phyloP scores from a whole-genome alignment of 1,140 invertebrate species.

The Panonychus citri region DNA sequence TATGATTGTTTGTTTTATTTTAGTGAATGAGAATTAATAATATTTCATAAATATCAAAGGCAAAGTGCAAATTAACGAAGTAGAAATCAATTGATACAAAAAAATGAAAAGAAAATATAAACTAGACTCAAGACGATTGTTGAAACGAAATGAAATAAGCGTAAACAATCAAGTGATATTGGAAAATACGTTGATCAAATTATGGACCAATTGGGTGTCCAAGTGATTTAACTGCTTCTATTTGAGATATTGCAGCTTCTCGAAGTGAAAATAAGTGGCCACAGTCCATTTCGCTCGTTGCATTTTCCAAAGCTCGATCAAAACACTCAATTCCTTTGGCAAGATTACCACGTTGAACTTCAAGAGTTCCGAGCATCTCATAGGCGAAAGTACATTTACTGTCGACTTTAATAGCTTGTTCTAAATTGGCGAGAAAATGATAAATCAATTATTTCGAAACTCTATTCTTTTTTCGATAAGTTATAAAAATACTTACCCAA shows the following conservation, averaged over 20 bases:
- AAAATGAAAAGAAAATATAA: no score
- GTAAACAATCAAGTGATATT: no score
- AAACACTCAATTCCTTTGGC: constrained; percentile 55
- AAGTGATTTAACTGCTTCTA: constrained; percentile 48
- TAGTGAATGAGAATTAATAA: no score
- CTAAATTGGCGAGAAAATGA: constrained; percentile 15
- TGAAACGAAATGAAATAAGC: no score
- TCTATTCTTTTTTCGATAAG: not conserved
- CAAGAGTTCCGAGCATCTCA: constrained; percentile 76
- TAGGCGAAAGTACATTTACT: constrained; percentile 78
- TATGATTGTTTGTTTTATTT: no score
- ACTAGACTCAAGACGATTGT: no score
- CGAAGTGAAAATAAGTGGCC: constrained; percentile 59
- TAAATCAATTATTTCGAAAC: not conserved
- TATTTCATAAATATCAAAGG: no score
- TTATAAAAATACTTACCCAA: constrained; percentile 24
- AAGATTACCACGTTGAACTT: constrained; percentile 71
- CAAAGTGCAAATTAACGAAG: no score
- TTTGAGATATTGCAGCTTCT: constrained; percentile 62
- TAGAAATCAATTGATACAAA: no score
- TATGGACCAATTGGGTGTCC: constrained; percentile 23
- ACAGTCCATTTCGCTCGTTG: constrained; percentile 61
- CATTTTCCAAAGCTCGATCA: constrained; percentile 61
- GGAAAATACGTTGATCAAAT: no score
- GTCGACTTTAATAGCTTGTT: constrained; percentile 61